phyloP scores from a whole-genome alignment of 2,888 invertebrate species.

The Drosophila nigritarsus region DNA sequence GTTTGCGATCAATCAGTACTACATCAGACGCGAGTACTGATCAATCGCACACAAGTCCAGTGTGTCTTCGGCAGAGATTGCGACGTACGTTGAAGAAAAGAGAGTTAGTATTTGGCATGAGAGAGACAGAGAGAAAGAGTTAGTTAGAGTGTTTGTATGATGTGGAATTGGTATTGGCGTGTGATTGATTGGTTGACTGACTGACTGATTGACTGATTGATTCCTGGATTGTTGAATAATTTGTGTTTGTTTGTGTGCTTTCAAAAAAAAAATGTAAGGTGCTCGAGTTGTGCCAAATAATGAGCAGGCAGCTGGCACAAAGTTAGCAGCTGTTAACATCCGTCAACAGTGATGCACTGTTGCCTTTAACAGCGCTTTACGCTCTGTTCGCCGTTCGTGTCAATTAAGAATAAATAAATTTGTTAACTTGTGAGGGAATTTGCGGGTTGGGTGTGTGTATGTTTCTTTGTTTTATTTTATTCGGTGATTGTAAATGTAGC shows the following conservation, averaged over 20 bases:
- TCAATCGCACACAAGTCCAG: constrained; percentile 48
- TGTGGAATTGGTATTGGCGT: constrained; percentile 4
- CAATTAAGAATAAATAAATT: constrained; percentile 19
- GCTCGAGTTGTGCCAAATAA: constrained; percentile 49
- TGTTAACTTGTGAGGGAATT: constrained; percentile 24
- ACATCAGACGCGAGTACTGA: constrained; percentile 33
- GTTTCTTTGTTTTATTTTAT: constrained; percentile 5
- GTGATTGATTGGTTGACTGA: constrained; percentile 10
- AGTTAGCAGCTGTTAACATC: constrained; percentile 32
- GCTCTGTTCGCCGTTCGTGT: constrained; percentile 33
- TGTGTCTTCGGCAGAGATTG: constrained; percentile 46
- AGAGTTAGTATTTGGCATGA: constrained; percentile 56
- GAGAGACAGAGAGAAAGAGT: constrained; percentile 57
- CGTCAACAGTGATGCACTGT: constrained; percentile 22
- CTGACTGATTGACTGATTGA: constrained; percentile 25
- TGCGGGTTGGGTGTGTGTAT: constrained; percentile 1
- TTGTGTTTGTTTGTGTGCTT: constrained; percentile 41
- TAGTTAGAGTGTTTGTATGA: constrained; percentile 30
- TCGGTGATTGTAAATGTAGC: constrained; percentile 42
- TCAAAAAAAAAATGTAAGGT: constrained; percentile 39
- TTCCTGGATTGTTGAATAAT: constrained; percentile 6
- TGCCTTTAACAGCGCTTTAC: constrained; percentile 26
- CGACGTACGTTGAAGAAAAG: constrained; percentile 55
- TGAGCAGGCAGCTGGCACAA: constrained; percentile 25
- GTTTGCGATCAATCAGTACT: constrained; percentile 47